A percentile compares a stretch with the other conserved stretches of the same genome.
These are phyloP conservation scores for Ypsolopha sequella DNA, from an alignment of 2,888 invertebrate species.

Conservation along the genomic window DNA sequence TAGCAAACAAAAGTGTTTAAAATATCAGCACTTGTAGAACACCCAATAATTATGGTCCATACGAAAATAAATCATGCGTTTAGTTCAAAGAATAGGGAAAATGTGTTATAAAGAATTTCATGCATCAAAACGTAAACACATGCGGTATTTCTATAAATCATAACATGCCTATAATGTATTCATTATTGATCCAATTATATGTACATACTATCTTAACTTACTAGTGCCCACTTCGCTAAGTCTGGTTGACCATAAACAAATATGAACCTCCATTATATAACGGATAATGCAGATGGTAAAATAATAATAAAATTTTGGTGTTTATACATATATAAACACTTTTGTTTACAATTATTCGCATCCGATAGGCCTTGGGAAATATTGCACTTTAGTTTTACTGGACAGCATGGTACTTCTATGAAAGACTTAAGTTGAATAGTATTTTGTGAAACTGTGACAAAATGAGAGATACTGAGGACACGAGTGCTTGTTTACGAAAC, in stretches of 20 bases:
- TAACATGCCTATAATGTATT: slow-evolving; percentile 39
- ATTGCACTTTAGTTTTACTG: neutral
- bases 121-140: slow-evolving; percentile 8
- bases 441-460: too few relatives aligned
- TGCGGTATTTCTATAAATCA: too few relatives aligned
- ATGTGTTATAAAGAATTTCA: slow-evolving; percentile 3
- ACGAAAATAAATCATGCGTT: neutral
- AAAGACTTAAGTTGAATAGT: neutral
- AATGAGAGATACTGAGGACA: too few relatives aligned
- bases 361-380: neutral
- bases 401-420: slow-evolving; percentile 1
- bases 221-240: neutral
- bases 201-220: neutral
- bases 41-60: too few relatives aligned
- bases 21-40: too few relatives aligned
- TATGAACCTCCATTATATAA: too few relatives aligned
- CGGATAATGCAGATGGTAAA: too few relatives aligned
- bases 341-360: slow-evolving; percentile 1
- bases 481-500: too few relatives aligned
- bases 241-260: neutral
- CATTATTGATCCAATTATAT: slow-evolving; percentile 29
- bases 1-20: too few relatives aligned
- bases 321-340: neutral
- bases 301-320: too few relatives aligned
- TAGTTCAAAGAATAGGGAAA: neutral